Evolutionary conservation across 1,140 invertebrate species (phyloP).

Genomic region (Drosophila jambulina): DNA sequence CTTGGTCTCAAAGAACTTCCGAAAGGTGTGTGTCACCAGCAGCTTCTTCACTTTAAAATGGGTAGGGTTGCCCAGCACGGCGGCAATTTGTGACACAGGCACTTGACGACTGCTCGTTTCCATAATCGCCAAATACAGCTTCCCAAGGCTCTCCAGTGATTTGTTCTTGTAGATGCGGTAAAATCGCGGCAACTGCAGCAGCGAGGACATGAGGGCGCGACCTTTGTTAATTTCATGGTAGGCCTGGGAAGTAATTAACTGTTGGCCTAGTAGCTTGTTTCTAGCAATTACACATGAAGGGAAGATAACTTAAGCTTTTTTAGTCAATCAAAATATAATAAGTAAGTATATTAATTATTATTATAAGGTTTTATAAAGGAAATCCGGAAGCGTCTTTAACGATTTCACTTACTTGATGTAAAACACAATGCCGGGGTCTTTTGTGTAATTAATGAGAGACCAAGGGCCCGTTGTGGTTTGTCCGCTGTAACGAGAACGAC

Average conservation of each 20-base stretch:
- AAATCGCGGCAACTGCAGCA: slow-evolving; percentile 63
- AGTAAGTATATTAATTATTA: not conserved
- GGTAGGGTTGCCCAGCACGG: slow-evolving; percentile 29
- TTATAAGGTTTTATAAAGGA: not conserved
- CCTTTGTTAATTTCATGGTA: slow-evolving; percentile 61
- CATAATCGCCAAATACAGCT: slow-evolving; percentile 58
- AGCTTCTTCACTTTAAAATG: slow-evolving; percentile 51
- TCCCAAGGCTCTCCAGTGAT: slow-evolving; percentile 55
- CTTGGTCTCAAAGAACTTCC: slow-evolving; percentile 62
- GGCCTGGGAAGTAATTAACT: slow-evolving; percentile 45
- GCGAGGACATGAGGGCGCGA: slow-evolving; percentile 34
- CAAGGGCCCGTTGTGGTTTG: slow-evolving; percentile 89
- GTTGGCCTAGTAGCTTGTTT: slow-evolving; percentile 52
- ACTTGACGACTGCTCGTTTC: slow-evolving; percentile 30
- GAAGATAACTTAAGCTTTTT: not conserved
- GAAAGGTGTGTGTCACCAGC: slow-evolving; percentile 59
- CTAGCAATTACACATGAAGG: slow-evolving; percentile 9
- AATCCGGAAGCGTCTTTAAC: not conserved
- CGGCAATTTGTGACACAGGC: slow-evolving; percentile 30
- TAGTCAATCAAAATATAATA: not conserved
- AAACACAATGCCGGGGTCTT: slow-evolving; percentile 85
- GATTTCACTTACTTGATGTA: slow-evolving; percentile 67
- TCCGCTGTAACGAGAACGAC: slow-evolving; percentile 89
- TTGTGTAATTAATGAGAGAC: slow-evolving; percentile 85
- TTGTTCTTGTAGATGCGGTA: slow-evolving; percentile 57